Conservation (phyloP, 1,140 invertebrate genomes). For the Zophobas atratus region DNA sequence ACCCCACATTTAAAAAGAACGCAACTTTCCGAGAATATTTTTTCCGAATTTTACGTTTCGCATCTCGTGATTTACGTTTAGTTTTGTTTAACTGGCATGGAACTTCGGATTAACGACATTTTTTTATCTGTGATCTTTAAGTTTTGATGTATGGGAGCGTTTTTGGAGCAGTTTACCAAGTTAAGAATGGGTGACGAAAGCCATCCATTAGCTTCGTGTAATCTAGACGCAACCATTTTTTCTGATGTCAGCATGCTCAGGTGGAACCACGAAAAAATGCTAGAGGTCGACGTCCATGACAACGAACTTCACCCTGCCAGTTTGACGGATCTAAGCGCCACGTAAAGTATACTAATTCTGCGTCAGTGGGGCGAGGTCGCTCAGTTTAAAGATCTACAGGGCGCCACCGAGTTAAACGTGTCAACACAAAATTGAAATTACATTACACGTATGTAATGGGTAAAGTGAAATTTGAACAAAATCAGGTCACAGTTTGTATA, state of each 20-base stretch:
- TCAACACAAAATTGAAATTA: too few species aligned
- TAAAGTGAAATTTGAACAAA: too few species aligned
- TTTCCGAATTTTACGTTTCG: constrained; percentile 21
- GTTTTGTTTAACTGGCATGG: background rate
- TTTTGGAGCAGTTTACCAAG: background rate
- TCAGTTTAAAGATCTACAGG: background rate
- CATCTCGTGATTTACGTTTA: constrained; percentile 18
- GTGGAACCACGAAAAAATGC: too few species aligned
- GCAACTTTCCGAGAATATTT: constrained; percentile 33
- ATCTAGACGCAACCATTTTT: background rate
- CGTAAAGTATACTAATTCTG: too few species aligned
- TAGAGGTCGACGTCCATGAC: too few species aligned
- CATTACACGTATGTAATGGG: too few species aligned
- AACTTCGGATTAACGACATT: background rate
- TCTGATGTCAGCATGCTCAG: too few species aligned
- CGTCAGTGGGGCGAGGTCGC: background rate
- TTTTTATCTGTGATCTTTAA: background rate
- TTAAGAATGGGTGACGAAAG: constrained; percentile 27
- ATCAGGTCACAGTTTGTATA: too few species aligned
- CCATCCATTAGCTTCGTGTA: constrained; percentile 16
- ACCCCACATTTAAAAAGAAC: constrained; percentile 26
- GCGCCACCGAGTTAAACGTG: too few species aligned
- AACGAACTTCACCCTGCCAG: too few species aligned
- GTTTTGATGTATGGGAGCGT: constrained; percentile 1
- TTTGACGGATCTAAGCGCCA: too few species aligned